These are phyloP conservation scores for Adelognathus sp. DNA, from an alignment of 2,888 invertebrate genomes.

Conservation along the genomic window DNA sequence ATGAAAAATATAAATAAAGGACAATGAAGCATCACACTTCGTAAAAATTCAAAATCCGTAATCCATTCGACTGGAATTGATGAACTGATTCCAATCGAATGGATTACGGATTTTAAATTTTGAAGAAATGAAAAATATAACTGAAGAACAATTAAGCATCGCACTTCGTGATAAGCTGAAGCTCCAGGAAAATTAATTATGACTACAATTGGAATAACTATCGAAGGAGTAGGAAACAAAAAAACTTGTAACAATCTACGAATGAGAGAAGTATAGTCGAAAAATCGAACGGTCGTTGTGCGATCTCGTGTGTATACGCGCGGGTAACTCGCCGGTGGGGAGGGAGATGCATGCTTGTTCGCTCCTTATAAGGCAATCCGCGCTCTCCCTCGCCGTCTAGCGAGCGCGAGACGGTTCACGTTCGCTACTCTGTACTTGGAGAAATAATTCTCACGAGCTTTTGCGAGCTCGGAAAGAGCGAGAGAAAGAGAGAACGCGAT, in stretches of 20 bases:
- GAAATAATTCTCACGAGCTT: constrained; percentile 65
- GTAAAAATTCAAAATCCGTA: no score
- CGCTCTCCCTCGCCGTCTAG: constrained; percentile 64
- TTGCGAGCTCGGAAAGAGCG: constrained; percentile 32
- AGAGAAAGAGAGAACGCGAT: constrained; percentile 7
- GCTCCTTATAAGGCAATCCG: constrained; percentile 79
- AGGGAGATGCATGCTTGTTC: constrained; percentile 78
- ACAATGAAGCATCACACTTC: background rate
- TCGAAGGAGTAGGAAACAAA: no score
- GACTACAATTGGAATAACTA: no score
- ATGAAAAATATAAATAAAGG: background rate
- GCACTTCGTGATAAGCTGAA: no score
- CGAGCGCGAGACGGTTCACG: constrained; percentile 17
- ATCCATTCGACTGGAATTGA: no score
- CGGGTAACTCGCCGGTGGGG: constrained; percentile 71
- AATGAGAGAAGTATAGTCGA: constrained; percentile 11
- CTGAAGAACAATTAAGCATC: background rate
- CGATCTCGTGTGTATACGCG: constrained; percentile 61
- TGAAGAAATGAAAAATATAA: background rate
- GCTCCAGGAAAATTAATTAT: no score
- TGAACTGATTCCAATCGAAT: no score
- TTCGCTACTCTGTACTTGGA: constrained; percentile 51
- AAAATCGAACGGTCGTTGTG: constrained; percentile 54
- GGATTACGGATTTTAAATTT: no score
- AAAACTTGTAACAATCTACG: no score